Evolutionary conservation across 2,113 vertebrate species (phyloP), one percentile per base, ranked within the genome.

Genomic region (Corapipo altera): DNA sequence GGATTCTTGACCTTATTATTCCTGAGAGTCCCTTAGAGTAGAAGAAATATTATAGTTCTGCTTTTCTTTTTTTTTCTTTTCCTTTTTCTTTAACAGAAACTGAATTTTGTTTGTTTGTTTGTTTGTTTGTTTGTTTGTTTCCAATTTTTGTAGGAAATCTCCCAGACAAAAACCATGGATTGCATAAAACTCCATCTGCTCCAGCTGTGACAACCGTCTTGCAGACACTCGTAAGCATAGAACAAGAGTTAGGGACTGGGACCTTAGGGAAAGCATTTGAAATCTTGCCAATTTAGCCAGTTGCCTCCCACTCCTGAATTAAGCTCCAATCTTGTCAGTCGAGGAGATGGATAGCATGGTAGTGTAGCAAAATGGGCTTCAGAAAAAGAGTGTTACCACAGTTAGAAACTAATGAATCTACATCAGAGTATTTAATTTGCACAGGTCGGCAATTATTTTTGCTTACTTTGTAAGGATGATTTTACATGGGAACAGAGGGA

Each of bases 121-220:
- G n/a, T n/a, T n/a, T n/a, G n/a, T n/a, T 17, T 17, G 16, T 10
- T 21, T n/a, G 23, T n/a, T 58, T 19, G 6, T n/a, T 23, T 14
- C 21, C 37, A 66, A 0, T 67, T 57, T 69, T 89, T 77, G 46
- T 33, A 74, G 72, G 35, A 84, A 64, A 39, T 57, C 48, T 93
- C 80, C 52, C 76, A 92, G 48, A 78, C 65, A 65, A 96, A 93
- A 65, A 67, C 59, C 5, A 2, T 93, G 91, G 83, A 70, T 23
- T 95, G 59, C 23, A 48, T 69, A 79, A 67, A 86, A 59, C 69
- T 59, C 48, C 71, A 76, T 93, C 57, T 90, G 58, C 32, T 52
- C 30, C 80, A 95, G 93, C 70, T 95, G 87, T 85, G 93, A 95
- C 78, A 95, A 93, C 58, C 1, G 6, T 86, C 75, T 82, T 71